Evolutionary conservation across 2,888 invertebrate species (phyloP).

Genomic region (Eulithis testata): DNA sequence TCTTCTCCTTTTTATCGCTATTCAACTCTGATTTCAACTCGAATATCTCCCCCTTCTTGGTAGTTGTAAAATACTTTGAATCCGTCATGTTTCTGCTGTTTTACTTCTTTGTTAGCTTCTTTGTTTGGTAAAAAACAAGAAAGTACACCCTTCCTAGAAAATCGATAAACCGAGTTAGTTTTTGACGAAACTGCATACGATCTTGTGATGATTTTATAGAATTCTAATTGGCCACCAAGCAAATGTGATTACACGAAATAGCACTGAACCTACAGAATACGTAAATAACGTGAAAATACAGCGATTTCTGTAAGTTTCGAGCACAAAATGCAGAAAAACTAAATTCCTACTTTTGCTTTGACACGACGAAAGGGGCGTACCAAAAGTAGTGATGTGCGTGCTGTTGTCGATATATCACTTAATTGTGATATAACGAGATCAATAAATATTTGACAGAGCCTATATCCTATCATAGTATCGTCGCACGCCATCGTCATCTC

Average conservation of each 20-base stretch:
- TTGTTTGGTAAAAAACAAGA: constrained; percentile 12
- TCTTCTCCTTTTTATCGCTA: constrained; percentile 99
- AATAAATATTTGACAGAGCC: background rate
- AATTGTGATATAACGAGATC: background rate
- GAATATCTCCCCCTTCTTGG: constrained; percentile 99
- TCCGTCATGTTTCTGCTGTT: constrained; percentile 92
- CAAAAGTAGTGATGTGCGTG: constrained; percentile 41
- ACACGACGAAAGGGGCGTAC: constrained; percentile 39
- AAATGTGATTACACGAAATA: background rate
- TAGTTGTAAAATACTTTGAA: constrained; percentile 99
- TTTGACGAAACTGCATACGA: constrained; percentile 14
- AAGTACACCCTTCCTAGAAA: constrained; percentile 32
- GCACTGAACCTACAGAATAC: background rate
- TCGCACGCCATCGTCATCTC: too few species aligned
- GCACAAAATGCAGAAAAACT: constrained; percentile 8
- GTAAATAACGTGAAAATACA: background rate
- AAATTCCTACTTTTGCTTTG: constrained; percentile 24
- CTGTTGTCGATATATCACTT: background rate
- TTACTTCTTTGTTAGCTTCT: constrained; percentile 21
- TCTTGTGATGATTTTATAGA: constrained; percentile 23
- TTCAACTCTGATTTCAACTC: constrained; percentile 99
- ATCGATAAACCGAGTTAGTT: constrained; percentile 38
- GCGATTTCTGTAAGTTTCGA: background rate
- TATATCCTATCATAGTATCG: too few species aligned
- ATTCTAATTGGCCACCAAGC: background rate